phyloP scores from a whole-genome alignment of 2,888 invertebrate species.

The Ophion ventricosus region DNA sequence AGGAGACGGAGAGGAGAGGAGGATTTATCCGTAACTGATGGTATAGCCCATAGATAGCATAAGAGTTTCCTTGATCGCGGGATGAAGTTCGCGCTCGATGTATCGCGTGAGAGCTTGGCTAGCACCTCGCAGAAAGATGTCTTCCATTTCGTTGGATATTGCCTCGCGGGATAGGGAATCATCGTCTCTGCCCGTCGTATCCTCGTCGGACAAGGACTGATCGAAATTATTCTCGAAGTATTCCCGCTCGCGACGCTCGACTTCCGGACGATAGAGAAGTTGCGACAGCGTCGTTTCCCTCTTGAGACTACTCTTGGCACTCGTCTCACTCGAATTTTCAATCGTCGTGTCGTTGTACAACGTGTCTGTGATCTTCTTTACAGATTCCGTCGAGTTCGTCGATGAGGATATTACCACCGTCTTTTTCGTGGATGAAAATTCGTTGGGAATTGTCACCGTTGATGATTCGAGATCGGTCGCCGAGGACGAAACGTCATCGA shows the following conservation, averaged over 20 bases:
- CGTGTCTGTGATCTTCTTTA: not conserved
- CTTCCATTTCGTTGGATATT: constrained; percentile 92
- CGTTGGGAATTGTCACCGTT: constrained; percentile 70
- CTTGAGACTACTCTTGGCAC: constrained; percentile 60
- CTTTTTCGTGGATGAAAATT: constrained; percentile 70
- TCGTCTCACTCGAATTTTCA: constrained; percentile 19
- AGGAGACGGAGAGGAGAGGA: not conserved
- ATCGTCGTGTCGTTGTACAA: constrained; percentile 24
- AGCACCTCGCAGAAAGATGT: constrained; percentile 93
- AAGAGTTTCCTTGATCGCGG: constrained; percentile 93
- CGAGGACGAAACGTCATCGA: constrained; percentile 17
- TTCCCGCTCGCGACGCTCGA: constrained; percentile 42
- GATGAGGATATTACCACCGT: constrained; percentile 18
- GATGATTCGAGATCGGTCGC: not conserved
- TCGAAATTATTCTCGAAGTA: constrained; percentile 46
- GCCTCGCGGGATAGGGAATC: constrained; percentile 84
- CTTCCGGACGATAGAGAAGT: constrained; percentile 46
- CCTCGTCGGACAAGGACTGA: constrained; percentile 52
- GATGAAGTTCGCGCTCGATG: constrained; percentile 93
- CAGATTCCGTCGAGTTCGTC: constrained; percentile 28
- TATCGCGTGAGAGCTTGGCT: constrained; percentile 91
- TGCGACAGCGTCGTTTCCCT: constrained; percentile 63
- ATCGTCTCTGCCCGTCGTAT: constrained; percentile 58
- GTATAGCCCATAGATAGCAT: constrained; percentile 95
- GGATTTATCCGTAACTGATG: constrained; percentile 89